Base-by-base conservation (phyloP, 2,113 vertebrate species). In the Pelvicachromis taeniatus region DNA sequence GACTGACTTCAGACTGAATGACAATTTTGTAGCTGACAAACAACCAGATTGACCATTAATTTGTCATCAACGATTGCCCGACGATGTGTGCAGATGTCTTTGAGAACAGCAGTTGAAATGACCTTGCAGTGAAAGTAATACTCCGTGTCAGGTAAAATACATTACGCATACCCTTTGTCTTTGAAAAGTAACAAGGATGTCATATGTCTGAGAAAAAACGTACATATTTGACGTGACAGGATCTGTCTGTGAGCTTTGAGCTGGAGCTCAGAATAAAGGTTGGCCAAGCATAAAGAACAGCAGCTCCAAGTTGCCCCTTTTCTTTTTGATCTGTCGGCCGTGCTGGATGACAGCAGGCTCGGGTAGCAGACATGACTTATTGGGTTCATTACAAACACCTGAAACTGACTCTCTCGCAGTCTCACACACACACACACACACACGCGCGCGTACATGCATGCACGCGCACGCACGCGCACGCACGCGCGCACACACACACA, bases 321-420 rank as follows among this genome's bases (percentile, higher is more conserved):
- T 87, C 45, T 80, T 85, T 87, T 80, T 63, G 80, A 23, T 65
- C 23, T 7, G 4, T 89, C 73, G 26, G 63, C 73, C 21, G 2
- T 87, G 87, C 38, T 73, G 82, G 84, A 88, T 65, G 59, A 56
- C 81, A 45, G 38, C 82, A 75, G 87, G 50, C 88, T 95, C 93
- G 14, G 78, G 79, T 94, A 77, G 70, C 93, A 91, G 90, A 87
- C 90, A 87, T 88, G 85, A 88, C 91, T 89, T 89, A 90, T 85
- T 84, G 83, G 65, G 61, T 92, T 87, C 90, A 90, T 94, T 93
- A 93, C 88, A 77, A 94, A 83, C 85, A 83, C 81, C 85, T 91
- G 91, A 91, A 85, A 91, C 84, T 78, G 77, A 92, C 87, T 58
- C 68, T 55, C 33, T 38, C 17, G 14, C 63, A 40, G 68, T 56